Conservation (phyloP, 2,113 vertebrate species). For the Oryctolagus cuniculus region mOryCun1.1 NC_091441.1:102668501-102669000, state of each 20-base stretch:
- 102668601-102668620: background rate
- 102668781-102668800: background rate
- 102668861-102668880: slow-evolving; percentile 55
- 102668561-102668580: too few relatives aligned
- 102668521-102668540: background rate
- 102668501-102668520: background rate
- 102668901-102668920: slow-evolving; percentile 90
- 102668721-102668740: background rate
- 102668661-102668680: background rate
- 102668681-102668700: background rate
- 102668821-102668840: background rate
- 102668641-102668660: background rate
- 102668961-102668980: slow-evolving; percentile 81
- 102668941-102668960: slow-evolving; percentile 90
- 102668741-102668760: background rate
- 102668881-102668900: slow-evolving; percentile 91
- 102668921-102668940: slow-evolving; percentile 91
- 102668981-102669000: background rate
- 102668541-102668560: background rate
- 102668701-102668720: background rate
- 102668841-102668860: background rate
- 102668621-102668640: background rate
- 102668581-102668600: background rate
- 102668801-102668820: background rate
- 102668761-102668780: background rate